Evolutionary conservation across 2,797 vertebrate species (phyloP).

Genomic region (Adrianichthys oophorus): DNA sequence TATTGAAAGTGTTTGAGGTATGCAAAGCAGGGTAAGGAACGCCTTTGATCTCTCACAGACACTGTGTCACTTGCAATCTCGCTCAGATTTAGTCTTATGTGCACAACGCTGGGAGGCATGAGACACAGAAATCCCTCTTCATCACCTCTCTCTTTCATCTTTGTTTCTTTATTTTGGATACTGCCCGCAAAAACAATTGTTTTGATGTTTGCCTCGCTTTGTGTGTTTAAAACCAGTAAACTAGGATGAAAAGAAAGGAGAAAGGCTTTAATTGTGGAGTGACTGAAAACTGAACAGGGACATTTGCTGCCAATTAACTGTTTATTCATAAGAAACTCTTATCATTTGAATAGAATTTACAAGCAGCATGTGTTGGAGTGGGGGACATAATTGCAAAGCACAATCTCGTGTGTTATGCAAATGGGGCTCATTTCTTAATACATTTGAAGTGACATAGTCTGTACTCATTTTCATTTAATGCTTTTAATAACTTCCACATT

Average conservation of each 20-base stretch:
- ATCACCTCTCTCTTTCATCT: constrained; percentile 66
- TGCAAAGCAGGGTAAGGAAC: constrained; percentile 62
- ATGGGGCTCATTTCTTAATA: constrained; percentile 61
- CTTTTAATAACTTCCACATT: constrained; percentile 59
- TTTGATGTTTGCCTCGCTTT: constrained; percentile 47
- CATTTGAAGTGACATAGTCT: constrained; percentile 62
- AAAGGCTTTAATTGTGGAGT: constrained; percentile 49
- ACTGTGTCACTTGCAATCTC: constrained; percentile 52
- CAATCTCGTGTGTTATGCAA: constrained; percentile 68
- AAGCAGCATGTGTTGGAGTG: constrained; percentile 52
- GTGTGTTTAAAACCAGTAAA: constrained; percentile 17
- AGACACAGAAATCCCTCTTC: constrained; percentile 58
- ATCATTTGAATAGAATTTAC: constrained; percentile 61
- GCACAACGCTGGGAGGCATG: constrained; percentile 46
- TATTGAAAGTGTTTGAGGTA: constrained; percentile 71
- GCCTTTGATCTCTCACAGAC: constrained; percentile 68
- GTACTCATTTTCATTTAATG: constrained; percentile 51
- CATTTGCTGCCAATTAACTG: constrained; percentile 66
- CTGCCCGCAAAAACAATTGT: constrained; percentile 44
- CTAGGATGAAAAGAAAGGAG: constrained; percentile 9
- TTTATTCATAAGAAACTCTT: constrained; percentile 62
- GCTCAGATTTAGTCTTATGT: constrained; percentile 46
- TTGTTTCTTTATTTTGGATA: constrained; percentile 23
- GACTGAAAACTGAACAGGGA: constrained; percentile 61
- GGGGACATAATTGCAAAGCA: constrained; percentile 64